Base-by-base conservation (phyloP, 2,113 vertebrate genomes). In the Saccopteryx leptura region DNA sequence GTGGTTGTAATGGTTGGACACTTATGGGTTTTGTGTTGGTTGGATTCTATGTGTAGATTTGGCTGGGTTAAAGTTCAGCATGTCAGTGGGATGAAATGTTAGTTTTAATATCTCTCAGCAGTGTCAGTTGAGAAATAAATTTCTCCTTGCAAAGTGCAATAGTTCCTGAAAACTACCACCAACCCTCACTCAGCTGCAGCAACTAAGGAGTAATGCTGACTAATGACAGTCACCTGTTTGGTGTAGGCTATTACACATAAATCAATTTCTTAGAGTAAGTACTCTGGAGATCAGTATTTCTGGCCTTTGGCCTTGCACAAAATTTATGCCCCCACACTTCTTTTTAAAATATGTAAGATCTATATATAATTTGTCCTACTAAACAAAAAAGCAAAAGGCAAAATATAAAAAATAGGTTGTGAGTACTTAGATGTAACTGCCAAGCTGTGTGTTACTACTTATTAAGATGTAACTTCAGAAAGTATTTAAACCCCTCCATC, bases 221-320 rank as follows among this genome's bases (percentile, higher is more conserved):
- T 71, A 78, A 93, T 74, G 28, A 15, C 19, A 31, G 68, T 63
- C 50, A 91, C 12, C 50, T 86, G 60, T 11, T 23, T 54, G 3
- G 28, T 88, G 19, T 28, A 79, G 56, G 24, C 74, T 95, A 90
- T 74, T 79, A 92, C 56, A 94, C 28, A 9, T 66, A 87, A 96
- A 74, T 78, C 10, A 8, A 54, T 52, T 96, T 95, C 56, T 86
- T 83, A 18, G 24, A 74, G 78, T 61, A 89, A 78, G 39, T 4
- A 60, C 26, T 68, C 5, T 72, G 50, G 28, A 84, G 56, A 7
- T 54, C 31, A 95, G 28, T 78, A 60, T 71, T 76, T 61, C 79
- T 86, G 71, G 7, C 12, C n/a, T 92, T 79, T 90, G 24, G 21
- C 4, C 39, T 96, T 74, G 23, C 39, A 58, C 2, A 90, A 90